Conservation (phyloP, 2,888 invertebrate genomes). For the Plusia festucae region DNA sequence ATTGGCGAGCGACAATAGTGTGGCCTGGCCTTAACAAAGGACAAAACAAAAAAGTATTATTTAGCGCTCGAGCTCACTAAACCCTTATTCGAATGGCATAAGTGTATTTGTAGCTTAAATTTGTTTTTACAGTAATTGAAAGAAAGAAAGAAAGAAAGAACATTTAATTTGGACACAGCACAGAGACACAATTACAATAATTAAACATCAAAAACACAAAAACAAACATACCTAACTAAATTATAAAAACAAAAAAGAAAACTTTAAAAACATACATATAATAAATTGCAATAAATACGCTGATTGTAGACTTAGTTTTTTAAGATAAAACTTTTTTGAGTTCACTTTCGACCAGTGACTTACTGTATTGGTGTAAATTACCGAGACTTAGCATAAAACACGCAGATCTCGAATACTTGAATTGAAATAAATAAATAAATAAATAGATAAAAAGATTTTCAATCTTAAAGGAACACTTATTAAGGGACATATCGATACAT, state of each 20-base stretch:
- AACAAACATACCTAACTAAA: too few relatives aligned
- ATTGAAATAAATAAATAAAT: too few relatives aligned
- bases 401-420: constrained; percentile 18
- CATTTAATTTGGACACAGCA: too few relatives aligned
- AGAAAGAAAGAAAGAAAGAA: too few relatives aligned
- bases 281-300: constrained; percentile 46
- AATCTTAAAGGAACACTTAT: constrained; percentile 35
- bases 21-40: constrained; percentile 52
- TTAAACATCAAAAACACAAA: too few relatives aligned
- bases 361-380: constrained; percentile 33
- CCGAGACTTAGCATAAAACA: constrained; percentile 23
- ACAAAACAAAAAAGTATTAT: constrained; percentile 20
- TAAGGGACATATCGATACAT: constrained; percentile 37
- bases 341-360: constrained; percentile 26
- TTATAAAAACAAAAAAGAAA: too few relatives aligned
- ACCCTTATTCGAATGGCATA: constrained; percentile 35
- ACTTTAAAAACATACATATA: too few relatives aligned
- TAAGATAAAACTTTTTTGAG: constrained; percentile 27
- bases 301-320: constrained; percentile 38
- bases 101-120: constrained; percentile 32
- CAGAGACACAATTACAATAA: too few relatives aligned
- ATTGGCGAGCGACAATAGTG: constrained; percentile 63
- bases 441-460: constrained; percentile 10
- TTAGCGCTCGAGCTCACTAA: constrained; percentile 33
- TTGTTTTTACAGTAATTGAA: constrained; percentile 36